A percentile compares a stretch with the other conserved stretches of the same genome.
Evolutionary conservation across 2,113 vertebrate species (phyloP).

Genomic region (Egretta garzetta): DNA sequence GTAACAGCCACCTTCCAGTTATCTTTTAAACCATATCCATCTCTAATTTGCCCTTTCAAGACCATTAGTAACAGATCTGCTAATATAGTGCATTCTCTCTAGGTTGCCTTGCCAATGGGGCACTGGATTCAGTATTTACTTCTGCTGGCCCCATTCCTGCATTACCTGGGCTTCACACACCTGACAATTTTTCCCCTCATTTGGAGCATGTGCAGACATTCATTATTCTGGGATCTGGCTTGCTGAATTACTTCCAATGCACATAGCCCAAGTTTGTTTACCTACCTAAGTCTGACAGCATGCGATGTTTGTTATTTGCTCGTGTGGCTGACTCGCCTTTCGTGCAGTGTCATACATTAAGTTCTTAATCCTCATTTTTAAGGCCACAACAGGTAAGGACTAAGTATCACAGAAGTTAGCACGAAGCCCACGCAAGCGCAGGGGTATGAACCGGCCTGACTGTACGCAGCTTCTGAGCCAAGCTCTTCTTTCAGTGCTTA

Average conservation of each 20-base stretch:
- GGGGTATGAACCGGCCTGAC: neutral
- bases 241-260: neutral
- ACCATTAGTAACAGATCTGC: neutral
- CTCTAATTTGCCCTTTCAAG: neutral
- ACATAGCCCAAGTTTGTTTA: neutral
- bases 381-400: neutral
- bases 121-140: neutral
- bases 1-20: neutral
- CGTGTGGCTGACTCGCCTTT: neutral
- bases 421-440: rapidly evolving
- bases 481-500: neutral
- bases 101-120: neutral
- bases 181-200: neutral
- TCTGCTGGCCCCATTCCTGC: neutral
- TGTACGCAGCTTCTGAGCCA: neutral
- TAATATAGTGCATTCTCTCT: neutral
- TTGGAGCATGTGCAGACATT: neutral
- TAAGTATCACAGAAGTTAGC: neutral
- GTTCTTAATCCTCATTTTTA: neutral
- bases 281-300: neutral
- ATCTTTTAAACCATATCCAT: neutral
- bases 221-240: neutral
- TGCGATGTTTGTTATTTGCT: neutral
- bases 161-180: neutral
- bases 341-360: neutral